These are phyloP conservation scores for Nicator chloris DNA, from an alignment of 2,113 vertebrate species.

Conservation along the genomic window DNA sequence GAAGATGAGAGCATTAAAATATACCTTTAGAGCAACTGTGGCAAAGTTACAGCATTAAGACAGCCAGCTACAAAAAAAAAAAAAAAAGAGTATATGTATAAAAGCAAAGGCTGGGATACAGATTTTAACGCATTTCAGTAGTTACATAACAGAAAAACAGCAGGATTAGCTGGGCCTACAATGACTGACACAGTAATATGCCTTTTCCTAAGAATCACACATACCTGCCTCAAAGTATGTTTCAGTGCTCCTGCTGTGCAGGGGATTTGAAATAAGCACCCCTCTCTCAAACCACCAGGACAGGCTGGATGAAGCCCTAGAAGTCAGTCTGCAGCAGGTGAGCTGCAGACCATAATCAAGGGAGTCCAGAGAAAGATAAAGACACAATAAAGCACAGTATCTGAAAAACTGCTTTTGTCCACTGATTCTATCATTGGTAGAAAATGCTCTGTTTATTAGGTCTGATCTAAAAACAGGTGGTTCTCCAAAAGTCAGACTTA, in stretches of 20 bases:
- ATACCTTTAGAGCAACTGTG: neutral
- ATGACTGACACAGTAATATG: neutral
- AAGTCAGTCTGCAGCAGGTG: neutral
- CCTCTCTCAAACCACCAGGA: neutral
- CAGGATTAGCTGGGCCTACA: neutral
- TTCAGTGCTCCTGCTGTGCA: neutral
- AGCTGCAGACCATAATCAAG: neutral
- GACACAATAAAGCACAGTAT: neutral
- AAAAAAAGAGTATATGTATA: neutral
- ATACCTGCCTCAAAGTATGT: neutral
- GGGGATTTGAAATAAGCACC: neutral
- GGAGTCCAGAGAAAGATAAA: neutral
- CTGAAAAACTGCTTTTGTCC: neutral
- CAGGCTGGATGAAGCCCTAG: neutral
- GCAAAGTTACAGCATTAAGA: neutral
- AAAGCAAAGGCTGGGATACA: neutral
- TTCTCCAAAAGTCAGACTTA: neutral
- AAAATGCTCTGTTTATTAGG: neutral
- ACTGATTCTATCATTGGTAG: neutral
- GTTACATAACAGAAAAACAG: neutral
- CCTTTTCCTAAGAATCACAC: neutral
- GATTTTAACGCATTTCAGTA: neutral
- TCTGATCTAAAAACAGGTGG: neutral
- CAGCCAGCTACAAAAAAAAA: neutral
- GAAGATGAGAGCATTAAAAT: neutral